Conservation (phyloP, 2,797 vertebrate species). For the Pelochelys cantorii region DNA sequence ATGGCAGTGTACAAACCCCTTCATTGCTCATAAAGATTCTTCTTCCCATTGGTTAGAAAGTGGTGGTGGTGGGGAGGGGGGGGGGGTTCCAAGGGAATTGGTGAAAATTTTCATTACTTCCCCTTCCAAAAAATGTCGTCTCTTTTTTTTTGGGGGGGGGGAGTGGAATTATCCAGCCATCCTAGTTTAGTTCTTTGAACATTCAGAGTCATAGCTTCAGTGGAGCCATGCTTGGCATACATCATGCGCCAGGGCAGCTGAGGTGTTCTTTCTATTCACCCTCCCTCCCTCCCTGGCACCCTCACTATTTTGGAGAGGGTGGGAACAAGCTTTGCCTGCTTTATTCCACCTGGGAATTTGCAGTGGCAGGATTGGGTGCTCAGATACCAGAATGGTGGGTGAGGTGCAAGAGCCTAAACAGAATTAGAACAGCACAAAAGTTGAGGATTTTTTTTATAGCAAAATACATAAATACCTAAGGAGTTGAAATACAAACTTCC, state of each 20-base stretch:
- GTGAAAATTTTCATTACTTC: background rate
- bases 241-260: background rate
- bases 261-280: background rate
- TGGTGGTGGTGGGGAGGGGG: background rate
- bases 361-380: background rate
- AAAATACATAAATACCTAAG: rapidly evolving
- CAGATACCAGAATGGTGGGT: background rate
- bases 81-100: background rate
- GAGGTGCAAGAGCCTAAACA: background rate
- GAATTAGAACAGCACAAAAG: background rate
- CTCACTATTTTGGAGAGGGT: background rate
- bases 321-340: background rate
- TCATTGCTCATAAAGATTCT: background rate
- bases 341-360: background rate
- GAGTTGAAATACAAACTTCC: rapidly evolving
- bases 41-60: background rate
- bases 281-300: background rate
- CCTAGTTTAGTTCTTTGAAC: background rate
- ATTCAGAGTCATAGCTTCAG: background rate
- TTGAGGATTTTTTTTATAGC: background rate
- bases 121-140: background rate
- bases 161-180: background rate
- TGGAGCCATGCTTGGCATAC: background rate
- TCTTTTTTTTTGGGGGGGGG: background rate
- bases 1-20: background rate